Percentiles rank a stretch among this genome's conserved stretches.
Evolutionary conservation across 2,888 invertebrate genomes (phyloP).

Genomic region (Automeris io): DNA sequence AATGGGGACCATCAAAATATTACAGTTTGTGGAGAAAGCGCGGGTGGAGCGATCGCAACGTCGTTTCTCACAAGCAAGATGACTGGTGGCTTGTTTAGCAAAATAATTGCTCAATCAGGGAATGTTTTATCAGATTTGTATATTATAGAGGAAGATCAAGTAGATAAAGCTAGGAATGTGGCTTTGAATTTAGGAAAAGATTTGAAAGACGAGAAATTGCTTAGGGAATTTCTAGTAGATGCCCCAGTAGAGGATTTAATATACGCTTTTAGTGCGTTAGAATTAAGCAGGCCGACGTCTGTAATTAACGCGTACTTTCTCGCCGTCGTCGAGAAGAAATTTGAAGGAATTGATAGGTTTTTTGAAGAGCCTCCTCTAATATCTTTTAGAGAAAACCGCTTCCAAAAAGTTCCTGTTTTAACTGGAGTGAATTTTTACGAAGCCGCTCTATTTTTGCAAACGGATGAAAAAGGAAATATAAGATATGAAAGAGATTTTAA

Average conservation of each 20-base stretch:
- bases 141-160: slow-evolving; percentile 41
- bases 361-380: slow-evolving; percentile 41
- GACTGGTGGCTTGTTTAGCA: slow-evolving; percentile 43
- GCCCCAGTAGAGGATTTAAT: slow-evolving; percentile 44
- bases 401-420: slow-evolving; percentile 42
- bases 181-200: slow-evolving; percentile 40
- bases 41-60: slow-evolving; percentile 40
- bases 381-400: slow-evolving; percentile 31
- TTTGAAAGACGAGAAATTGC: slow-evolving; percentile 21
- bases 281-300: slow-evolving; percentile 30
- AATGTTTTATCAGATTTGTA: slow-evolving; percentile 45
- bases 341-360: slow-evolving; percentile 39
- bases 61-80: slow-evolving; percentile 46
- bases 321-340: slow-evolving; percentile 50
- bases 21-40: slow-evolving; percentile 58
- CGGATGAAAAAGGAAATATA: slow-evolving; percentile 33
- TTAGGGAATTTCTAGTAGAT: slow-evolving; percentile 39
- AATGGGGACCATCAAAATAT: slow-evolving; percentile 52
- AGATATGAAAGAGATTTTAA: slow-evolving; percentile 38
- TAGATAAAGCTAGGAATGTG: slow-evolving; percentile 39
- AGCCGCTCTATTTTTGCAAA: slow-evolving; percentile 43
- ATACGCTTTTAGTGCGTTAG: slow-evolving; percentile 32
- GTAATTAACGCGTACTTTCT: slow-evolving; percentile 38
- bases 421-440: slow-evolving; percentile 43
- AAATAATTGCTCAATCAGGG: slow-evolving; percentile 52